These are phyloP conservation scores for Branchipolynoe longqiensis DNA, from an alignment of 2,888 invertebrate species.

Conservation along the genomic window DNA sequence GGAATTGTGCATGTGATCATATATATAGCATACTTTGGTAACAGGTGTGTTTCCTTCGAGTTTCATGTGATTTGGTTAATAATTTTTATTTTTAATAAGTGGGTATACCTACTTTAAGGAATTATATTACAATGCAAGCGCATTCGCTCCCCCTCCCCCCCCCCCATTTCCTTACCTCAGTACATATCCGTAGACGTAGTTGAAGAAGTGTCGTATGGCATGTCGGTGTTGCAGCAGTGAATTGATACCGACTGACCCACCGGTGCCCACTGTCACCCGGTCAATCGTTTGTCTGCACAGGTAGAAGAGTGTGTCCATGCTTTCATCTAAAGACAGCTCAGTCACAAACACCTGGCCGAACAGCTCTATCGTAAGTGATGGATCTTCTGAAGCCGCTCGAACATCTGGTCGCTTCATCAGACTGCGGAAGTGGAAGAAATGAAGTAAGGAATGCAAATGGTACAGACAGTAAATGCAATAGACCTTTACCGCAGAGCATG, in stretches of 20 bases:
- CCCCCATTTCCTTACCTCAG: background rate
- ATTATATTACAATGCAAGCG: too few species aligned
- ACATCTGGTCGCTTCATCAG: background rate
- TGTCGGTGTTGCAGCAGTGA: background rate
- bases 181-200: background rate
- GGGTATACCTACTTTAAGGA: too few species aligned
- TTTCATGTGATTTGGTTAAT: too few species aligned
- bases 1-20: too few species aligned
- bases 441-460: background rate
- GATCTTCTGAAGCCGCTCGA: background rate
- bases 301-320: constrained; percentile 16
- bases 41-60: too few species aligned
- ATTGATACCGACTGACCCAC: background rate
- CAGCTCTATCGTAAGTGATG: background rate
- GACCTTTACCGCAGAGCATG: too few species aligned
- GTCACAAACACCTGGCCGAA: constrained; percentile 19
- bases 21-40: too few species aligned
- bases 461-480: background rate
- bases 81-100: too few species aligned
- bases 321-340: constrained; percentile 10
- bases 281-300: constrained; percentile 7
- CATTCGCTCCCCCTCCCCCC: too few species aligned
- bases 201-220: background rate
- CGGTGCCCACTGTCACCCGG: background rate
- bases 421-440: background rate